Percentiles rank a stretch among this genome's conserved stretches.
Evolutionary conservation across 2,797 vertebrate genomes (phyloP).

Genomic region (Oreochromis mossambicus): DNA sequence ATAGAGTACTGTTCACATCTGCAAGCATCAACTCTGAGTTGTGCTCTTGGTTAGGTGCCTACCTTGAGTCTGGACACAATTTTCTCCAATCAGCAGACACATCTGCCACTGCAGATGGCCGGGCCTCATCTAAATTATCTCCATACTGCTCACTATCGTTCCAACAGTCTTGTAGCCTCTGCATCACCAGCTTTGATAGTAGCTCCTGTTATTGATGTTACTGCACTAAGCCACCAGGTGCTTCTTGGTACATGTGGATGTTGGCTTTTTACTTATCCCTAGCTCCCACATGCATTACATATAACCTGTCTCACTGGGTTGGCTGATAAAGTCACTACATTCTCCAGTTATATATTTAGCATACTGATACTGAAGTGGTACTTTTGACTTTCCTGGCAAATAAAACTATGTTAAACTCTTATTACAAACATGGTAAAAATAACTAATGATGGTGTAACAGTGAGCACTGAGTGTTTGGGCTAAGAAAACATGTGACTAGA

Average conservation of each 20-base stretch:
- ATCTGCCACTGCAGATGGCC: neutral
- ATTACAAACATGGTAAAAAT: neutral
- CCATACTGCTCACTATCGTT: neutral
- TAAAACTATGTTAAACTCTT: neutral
- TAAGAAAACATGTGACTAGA: neutral
- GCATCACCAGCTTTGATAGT: neutral
- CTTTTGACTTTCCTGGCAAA: neutral
- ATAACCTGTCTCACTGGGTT: neutral
- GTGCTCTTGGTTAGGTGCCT: neutral
- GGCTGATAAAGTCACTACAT: neutral
- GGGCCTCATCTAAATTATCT: neutral
- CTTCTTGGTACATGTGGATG: neutral
- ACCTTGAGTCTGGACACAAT: neutral
- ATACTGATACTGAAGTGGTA: neutral
- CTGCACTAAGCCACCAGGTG: rapidly evolving
- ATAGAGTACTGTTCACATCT: neutral
- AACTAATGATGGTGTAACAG: neutral
- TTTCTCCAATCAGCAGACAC: neutral
- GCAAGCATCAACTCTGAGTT: neutral
- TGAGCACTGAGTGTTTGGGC: neutral
- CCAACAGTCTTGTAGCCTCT: neutral
- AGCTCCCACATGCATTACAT: neutral
- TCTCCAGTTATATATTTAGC: neutral
- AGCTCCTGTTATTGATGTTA: neutral
- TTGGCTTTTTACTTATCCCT: neutral